A percentile compares a stretch with the other conserved stretches of the same genome.
phyloP scores from a whole-genome alignment of 1,140 invertebrate species.

The Idris sp. region DNA sequence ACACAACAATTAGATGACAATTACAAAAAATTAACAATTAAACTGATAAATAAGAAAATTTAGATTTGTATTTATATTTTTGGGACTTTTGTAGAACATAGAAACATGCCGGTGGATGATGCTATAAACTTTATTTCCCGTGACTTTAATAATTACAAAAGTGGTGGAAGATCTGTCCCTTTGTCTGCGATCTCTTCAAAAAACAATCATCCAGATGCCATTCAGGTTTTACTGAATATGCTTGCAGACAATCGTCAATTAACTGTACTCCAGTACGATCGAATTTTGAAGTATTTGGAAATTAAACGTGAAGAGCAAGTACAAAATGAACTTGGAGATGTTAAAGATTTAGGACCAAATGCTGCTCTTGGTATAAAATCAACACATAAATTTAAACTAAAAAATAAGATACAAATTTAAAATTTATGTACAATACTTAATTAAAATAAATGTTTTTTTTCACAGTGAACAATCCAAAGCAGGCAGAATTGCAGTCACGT shows the following conservation, averaged over 20 bases:
- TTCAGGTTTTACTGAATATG: constrained; percentile 87
- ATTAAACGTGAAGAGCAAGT: constrained; percentile 85
- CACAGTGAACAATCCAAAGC: constrained; percentile 76
- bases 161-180: constrained; percentile 78
- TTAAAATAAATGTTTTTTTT: neutral
- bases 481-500: constrained; percentile 88
- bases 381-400: constrained; percentile 2
- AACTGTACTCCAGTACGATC: constrained; percentile 88
- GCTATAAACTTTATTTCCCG: constrained; percentile 87
- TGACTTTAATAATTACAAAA: constrained; percentile 89
- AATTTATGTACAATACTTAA: neutral
- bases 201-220: constrained; percentile 83
- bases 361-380: constrained; percentile 68
- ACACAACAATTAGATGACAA: no score
- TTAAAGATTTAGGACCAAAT: constrained; percentile 75
- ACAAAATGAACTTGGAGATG: constrained; percentile 83
- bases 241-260: constrained; percentile 88
- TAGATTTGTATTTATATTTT: constrained; percentile 35
- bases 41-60: constrained; percentile 3
- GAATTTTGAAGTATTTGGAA: constrained; percentile 88
- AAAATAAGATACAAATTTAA: neutral
- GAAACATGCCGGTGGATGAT: constrained; percentile 96
- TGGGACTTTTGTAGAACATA: constrained; percentile 84
- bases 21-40: neutral
- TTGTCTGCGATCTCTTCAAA: constrained; percentile 70